A percentile compares a stretch with the other conserved stretches of the same genome.
Evolutionary conservation across 2,888 invertebrate species (phyloP).

Genomic region (Polydrusus tereticollis): DNA sequence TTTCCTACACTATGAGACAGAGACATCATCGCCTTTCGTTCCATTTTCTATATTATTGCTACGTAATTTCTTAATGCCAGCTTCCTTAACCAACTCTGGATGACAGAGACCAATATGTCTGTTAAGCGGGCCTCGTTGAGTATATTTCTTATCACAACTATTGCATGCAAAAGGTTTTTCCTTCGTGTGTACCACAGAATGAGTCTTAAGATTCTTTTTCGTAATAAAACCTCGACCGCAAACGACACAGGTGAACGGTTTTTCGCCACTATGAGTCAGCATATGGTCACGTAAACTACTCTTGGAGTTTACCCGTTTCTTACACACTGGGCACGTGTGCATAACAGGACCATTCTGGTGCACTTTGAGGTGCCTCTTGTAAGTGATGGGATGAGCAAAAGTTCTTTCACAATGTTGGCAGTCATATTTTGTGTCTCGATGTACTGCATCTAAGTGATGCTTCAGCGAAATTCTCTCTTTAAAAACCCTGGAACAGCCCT

Average conservation of each 20-base stretch:
- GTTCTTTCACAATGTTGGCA: conserved; percentile 54
- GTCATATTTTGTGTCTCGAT: conserved; percentile 61
- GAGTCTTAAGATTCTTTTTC: conserved; percentile 34
- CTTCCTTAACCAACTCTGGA: background rate
- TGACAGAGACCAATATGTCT: conserved; percentile 2
- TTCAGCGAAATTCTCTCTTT: conserved; percentile 48
- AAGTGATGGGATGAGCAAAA: conserved; percentile 48
- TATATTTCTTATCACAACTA: background rate
- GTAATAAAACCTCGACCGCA: conserved; percentile 45
- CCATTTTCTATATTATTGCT: too few species aligned
- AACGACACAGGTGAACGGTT: conserved; percentile 43
- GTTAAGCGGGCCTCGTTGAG: background rate
- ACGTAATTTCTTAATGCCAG: too few species aligned
- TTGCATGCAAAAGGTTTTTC: background rate
- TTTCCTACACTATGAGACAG: too few species aligned
- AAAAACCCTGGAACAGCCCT: conserved; percentile 54
- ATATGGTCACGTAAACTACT: conserved; percentile 30
- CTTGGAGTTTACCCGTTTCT: conserved; percentile 57
- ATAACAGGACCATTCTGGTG: background rate
- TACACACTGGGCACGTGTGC: conserved; percentile 64
- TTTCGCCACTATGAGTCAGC: conserved; percentile 47
- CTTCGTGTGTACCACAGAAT: background rate
- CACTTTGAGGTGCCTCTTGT: too few species aligned
- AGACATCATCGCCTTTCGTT: too few species aligned
- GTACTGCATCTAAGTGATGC: conserved; percentile 51